Conservation (phyloP, 2,888 invertebrate species). For the Plagiodera versicolora region DNA sequence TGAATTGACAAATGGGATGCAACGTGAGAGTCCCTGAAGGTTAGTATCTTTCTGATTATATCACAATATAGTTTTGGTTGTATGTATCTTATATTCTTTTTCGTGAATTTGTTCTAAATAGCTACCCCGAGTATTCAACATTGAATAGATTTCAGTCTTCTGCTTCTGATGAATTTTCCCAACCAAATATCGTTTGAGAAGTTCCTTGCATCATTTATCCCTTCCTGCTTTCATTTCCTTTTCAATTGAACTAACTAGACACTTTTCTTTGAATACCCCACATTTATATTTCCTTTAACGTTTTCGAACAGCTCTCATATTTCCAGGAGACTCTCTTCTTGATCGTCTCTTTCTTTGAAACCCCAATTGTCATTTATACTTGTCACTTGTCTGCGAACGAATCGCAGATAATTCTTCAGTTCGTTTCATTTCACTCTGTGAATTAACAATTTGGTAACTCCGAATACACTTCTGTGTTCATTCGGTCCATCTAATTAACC, state of each 20-base stretch:
- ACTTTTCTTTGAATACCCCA: background rate
- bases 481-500: slow-evolving; percentile 24
- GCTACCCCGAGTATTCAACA: too few relatives aligned
- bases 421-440: slow-evolving; percentile 3
- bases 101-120: too few relatives aligned
- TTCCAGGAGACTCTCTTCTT: background rate
- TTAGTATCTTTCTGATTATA: too few relatives aligned
- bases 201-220: background rate
- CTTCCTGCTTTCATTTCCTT: background rate
- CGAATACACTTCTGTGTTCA: slow-evolving; percentile 29
- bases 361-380: slow-evolving; percentile 10
- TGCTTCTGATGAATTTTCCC: background rate
- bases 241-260: background rate
- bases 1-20: slow-evolving; percentile 7
- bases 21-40: background rate
- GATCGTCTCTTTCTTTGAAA: slow-evolving; percentile 7
- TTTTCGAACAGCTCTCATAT: slow-evolving; percentile 4
- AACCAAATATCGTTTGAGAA: background rate
- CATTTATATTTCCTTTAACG: slow-evolving; percentile 11
- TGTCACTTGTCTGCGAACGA: slow-evolving; percentile 5
- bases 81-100: too few relatives aligned
- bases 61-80: too few relatives aligned
- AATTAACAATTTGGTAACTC: slow-evolving; percentile 23
- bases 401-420: slow-evolving; percentile 7
- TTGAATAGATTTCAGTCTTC: too few relatives aligned